Evolutionary conservation across 2,797 vertebrate species (phyloP).

Genomic region (Prionace glauca): DNA sequence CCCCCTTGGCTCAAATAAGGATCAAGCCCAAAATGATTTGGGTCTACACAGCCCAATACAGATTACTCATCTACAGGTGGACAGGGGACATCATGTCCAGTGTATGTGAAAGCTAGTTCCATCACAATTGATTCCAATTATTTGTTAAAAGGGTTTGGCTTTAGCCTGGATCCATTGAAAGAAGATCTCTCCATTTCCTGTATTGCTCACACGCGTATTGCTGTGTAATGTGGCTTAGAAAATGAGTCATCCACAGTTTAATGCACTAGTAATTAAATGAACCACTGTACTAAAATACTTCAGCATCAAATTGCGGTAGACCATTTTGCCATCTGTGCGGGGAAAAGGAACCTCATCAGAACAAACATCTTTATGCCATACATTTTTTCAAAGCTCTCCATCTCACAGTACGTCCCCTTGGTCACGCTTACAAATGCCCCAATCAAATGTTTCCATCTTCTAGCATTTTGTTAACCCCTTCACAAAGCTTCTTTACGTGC

Average conservation of each 20-base stretch:
- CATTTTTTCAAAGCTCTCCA: neutral
- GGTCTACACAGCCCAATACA: neutral
- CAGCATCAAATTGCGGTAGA: neutral
- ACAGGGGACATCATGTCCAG: neutral
- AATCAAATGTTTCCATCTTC: conserved; percentile 79
- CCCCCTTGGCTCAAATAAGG: neutral
- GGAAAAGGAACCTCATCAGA: neutral
- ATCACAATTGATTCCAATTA: neutral
- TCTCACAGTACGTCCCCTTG: neutral
- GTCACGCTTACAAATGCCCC: neutral
- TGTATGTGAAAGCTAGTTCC: neutral
- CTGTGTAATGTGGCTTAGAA: neutral
- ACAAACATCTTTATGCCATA: neutral
- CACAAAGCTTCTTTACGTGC: conserved; percentile 78
- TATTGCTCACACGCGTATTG: neutral
- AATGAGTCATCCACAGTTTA: neutral
- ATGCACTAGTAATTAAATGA: neutral
- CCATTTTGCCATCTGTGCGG: neutral
- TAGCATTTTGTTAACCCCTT: conserved; percentile 83
- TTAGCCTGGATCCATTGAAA: neutral
- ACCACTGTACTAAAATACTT: neutral
- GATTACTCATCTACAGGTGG: neutral
- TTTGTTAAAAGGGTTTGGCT: neutral
- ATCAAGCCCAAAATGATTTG: neutral
- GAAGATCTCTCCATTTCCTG: neutral